Percentiles rank a stretch among this genome's conserved stretches.
These are phyloP conservation scores for Thereuonema tuberculata DNA, from an alignment of 1,140 invertebrate species.

Conservation along the genomic window DNA sequence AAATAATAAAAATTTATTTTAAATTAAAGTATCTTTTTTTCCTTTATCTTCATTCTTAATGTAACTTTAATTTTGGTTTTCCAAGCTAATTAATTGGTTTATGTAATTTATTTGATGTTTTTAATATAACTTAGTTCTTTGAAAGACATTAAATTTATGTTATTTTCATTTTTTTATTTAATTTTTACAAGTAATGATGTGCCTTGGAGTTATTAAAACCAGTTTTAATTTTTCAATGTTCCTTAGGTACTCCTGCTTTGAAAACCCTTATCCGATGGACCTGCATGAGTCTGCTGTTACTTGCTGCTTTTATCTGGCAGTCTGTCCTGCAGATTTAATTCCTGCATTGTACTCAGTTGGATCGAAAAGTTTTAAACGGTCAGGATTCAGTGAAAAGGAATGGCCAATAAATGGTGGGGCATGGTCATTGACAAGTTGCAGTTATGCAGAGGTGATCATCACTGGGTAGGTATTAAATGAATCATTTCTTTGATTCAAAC, in stretches of 20 bases:
- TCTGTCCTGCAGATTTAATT: conserved; percentile 94
- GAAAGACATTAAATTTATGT: no score
- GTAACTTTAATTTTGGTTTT: no score
- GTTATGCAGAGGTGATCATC: conserved; percentile 92
- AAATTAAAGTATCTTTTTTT: no score
- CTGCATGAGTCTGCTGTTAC: conserved; percentile 95
- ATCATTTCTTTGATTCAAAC: no score
- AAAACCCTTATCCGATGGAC: conserved; percentile 99
- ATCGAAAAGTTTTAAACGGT: conserved; percentile 49
- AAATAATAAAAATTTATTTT: no score
- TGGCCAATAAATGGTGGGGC: conserved; percentile 93
- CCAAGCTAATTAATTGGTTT: no score
- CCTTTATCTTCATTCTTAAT: no score
- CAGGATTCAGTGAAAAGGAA: conserved; percentile 83
- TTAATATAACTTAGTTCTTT: no score
- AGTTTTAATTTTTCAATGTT: neutral
- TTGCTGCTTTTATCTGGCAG: conserved; percentile 87
- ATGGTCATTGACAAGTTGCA: conserved; percentile 82
- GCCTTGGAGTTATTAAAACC: no score
- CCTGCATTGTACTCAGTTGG: conserved; percentile 84
- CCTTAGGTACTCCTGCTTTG: conserved; percentile 84
- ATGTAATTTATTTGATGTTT: no score
- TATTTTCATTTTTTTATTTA: neutral
- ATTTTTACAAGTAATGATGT: no score
- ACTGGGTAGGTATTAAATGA: conserved; percentile 53